phyloP scores from a whole-genome alignment of 2,888 invertebrate genomes.

The Branchellion lobata region DNA sequence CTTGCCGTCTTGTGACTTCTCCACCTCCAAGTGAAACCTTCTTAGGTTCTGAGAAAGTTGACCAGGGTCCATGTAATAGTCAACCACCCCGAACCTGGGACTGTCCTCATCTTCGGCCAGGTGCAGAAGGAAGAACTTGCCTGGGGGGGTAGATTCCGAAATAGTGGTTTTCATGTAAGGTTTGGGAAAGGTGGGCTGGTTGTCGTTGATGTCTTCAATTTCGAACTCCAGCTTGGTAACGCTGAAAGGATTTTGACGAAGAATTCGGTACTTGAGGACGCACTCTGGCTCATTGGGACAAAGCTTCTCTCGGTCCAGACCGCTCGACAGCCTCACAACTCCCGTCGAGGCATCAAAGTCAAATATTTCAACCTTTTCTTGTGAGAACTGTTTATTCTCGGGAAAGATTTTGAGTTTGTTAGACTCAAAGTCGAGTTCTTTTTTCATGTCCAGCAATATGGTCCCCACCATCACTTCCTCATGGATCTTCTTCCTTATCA shows the following conservation, averaged over 20 bases:
- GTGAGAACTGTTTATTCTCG: not conserved
- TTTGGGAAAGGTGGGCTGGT: constrained; percentile 9
- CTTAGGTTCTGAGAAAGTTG: constrained; percentile 21
- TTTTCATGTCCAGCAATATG: constrained; percentile 29
- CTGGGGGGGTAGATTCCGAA: constrained; percentile 27
- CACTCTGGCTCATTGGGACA: constrained; percentile 26
- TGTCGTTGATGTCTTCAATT: constrained; percentile 38
- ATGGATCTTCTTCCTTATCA: constrained; percentile 21
- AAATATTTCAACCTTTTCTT: constrained; percentile 1
- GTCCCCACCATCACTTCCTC: constrained; percentile 33
- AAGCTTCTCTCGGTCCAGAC: constrained; percentile 29
- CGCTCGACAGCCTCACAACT: not conserved
- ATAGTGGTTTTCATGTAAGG: constrained; percentile 39
- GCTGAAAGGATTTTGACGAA: not conserved
- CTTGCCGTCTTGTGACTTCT: constrained; percentile 16
- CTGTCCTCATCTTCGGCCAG: constrained; percentile 32
- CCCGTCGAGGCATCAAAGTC: constrained; percentile 25
- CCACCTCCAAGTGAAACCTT: constrained; percentile 20
- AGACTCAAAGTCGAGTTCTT: constrained; percentile 23
- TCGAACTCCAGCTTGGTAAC: constrained; percentile 20
- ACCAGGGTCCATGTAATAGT: constrained; percentile 14
- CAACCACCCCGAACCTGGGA: constrained; percentile 33
- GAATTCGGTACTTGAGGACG: constrained; percentile 9
- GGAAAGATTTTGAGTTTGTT: constrained; percentile 18
- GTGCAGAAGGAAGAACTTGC: constrained; percentile 22